phyloP scores from a whole-genome alignment of 2,113 vertebrate species.

The Eleginops maclovinus region DNA sequence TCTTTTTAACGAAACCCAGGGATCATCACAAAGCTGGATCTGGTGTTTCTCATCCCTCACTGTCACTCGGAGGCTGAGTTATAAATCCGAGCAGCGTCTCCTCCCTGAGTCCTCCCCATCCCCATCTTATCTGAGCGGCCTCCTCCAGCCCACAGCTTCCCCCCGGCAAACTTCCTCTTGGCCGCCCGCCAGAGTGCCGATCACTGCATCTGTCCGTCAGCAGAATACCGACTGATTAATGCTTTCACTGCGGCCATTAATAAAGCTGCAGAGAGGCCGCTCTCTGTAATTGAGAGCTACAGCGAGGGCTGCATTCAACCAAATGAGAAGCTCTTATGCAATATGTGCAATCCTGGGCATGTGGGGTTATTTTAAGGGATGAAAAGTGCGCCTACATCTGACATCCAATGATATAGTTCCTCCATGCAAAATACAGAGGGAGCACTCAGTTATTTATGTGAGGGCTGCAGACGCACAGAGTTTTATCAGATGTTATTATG shows the following conservation, averaged over 20 bases:
- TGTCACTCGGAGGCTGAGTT: constrained; percentile 15
- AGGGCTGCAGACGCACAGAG: constrained; percentile 22
- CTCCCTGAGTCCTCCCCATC: constrained; percentile 1
- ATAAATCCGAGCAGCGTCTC: neutral
- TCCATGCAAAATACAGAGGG: constrained; percentile 26
- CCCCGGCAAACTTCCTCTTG: constrained; percentile 33
- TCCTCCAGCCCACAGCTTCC: constrained; percentile 24
- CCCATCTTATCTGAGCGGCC: constrained; percentile 34
- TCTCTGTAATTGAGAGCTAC: constrained; percentile 65
- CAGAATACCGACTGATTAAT: constrained; percentile 73
- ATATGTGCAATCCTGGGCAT: neutral
- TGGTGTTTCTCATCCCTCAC: constrained; percentile 36
- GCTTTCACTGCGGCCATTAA: constrained; percentile 71
- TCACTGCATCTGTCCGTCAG: constrained; percentile 70
- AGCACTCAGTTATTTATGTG: constrained; percentile 45
- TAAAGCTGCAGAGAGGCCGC: constrained; percentile 65
- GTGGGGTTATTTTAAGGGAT: constrained; percentile 15
- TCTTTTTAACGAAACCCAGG: constrained; percentile 16
- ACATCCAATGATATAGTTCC: constrained; percentile 38
- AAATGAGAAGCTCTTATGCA: constrained; percentile 28
- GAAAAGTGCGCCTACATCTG: constrained; percentile 11
- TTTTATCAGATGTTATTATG: constrained; percentile 49
- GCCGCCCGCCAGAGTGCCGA: constrained; percentile 49
- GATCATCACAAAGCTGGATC: neutral
- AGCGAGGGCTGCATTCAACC: constrained; percentile 20